phyloP scores from a whole-genome alignment of 2,113 vertebrate species.

The Hipposideros armiger region DNA sequence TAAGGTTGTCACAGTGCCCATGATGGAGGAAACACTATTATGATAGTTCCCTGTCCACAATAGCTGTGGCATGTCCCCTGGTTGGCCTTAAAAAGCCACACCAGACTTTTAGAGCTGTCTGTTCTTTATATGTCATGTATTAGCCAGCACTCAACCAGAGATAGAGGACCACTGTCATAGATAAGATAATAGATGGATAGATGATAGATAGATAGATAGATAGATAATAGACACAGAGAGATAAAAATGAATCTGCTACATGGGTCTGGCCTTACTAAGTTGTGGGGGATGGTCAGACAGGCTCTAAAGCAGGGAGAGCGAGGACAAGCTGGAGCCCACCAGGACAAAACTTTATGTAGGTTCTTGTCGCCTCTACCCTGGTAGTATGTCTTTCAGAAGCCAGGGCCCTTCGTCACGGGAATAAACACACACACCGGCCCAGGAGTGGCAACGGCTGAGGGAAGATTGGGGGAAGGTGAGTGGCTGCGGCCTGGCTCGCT shows the following conservation, averaged over 20 bases:
- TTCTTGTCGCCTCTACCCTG: not conserved
- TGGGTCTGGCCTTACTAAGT: not conserved
- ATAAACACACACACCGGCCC: not conserved
- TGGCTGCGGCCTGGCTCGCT: accelerated
- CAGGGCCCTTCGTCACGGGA: not conserved
- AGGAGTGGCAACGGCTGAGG: not conserved
- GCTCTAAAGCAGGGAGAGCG: too few species aligned
- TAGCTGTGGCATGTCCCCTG: not conserved
- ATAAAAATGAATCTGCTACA: not conserved
- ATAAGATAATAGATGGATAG: not conserved
- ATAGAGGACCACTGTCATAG: not conserved
- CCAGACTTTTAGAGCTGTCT: not conserved
- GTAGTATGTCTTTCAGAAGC: not conserved
- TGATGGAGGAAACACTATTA: not conserved
- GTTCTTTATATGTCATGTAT: too few species aligned
- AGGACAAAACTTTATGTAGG: not conserved
- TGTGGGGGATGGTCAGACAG: not conserved
- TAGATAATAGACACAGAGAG: not conserved
- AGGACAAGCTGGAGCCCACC: not conserved
- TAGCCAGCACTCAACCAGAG: not conserved
- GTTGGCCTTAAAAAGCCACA: not conserved
- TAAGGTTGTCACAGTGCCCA: not conserved
- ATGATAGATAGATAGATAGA: not conserved
- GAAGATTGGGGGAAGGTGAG: too few species aligned
- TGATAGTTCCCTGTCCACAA: not conserved